Percentiles rank a stretch among this genome's conserved stretches.
These are phyloP conservation scores for Pterostichus niger DNA, from an alignment of 2,888 invertebrate genomes.

Conservation along the genomic window DNA sequence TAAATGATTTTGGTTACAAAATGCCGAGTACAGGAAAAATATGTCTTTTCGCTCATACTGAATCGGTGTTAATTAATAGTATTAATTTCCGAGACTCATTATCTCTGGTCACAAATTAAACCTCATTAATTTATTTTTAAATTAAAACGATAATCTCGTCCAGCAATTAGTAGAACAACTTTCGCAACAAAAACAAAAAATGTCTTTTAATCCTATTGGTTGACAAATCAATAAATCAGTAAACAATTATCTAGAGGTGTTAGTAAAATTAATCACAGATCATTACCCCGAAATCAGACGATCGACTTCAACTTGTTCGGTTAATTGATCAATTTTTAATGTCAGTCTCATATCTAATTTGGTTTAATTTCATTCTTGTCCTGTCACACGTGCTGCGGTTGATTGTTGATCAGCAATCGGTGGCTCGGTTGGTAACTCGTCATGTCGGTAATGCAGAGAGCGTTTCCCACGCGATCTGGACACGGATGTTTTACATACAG, in stretches of 20 bases:
- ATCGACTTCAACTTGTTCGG: constrained; percentile 38
- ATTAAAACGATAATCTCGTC: too few relatives aligned
- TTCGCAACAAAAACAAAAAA: constrained; percentile 37
- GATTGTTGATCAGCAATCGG: constrained; percentile 40
- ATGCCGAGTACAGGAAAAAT: too few relatives aligned
- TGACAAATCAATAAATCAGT: constrained; percentile 57
- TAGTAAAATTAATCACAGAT: constrained; percentile 39
- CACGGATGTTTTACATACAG: constrained; percentile 64
- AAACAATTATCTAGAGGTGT: constrained; percentile 56
- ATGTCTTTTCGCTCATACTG: too few relatives aligned
- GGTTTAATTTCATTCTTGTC: constrained; percentile 49
- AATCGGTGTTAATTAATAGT: not conserved
- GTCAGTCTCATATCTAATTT: constrained; percentile 54
- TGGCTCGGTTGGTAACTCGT: constrained; percentile 46
- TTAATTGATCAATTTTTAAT: constrained; percentile 65
- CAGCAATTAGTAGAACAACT: constrained; percentile 7
- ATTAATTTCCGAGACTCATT: not conserved
- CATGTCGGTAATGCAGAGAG: constrained; percentile 57
- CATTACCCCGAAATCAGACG: constrained; percentile 57
- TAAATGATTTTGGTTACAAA: too few relatives aligned
- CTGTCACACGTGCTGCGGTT: constrained; percentile 54
- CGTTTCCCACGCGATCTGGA: constrained; percentile 56
- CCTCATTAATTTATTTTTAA: constrained; percentile 19
- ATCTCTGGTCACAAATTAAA: not conserved
- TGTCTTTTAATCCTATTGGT: not conserved